A percentile compares a stretch with the other conserved stretches of the same genome.
Evolutionary conservation across 2,113 vertebrate genomes (phyloP).

Genomic region (Pseudopodoces humilis): DNA sequence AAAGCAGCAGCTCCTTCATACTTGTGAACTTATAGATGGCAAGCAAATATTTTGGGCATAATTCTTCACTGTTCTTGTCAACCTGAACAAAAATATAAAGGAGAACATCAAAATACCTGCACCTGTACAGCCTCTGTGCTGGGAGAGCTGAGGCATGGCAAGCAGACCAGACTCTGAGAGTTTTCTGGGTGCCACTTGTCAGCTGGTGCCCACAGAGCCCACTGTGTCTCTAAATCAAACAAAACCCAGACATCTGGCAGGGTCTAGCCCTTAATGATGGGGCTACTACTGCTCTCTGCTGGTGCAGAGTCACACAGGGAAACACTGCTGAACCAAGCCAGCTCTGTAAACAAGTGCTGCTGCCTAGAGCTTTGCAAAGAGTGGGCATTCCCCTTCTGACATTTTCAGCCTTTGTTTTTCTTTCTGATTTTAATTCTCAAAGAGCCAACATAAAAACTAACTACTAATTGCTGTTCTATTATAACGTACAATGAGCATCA

Average conservation of each 20-base stretch:
- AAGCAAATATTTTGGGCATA: not conserved
- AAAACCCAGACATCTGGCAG: not conserved
- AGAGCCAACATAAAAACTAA: not conserved
- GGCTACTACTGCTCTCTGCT: constrained; percentile 1
- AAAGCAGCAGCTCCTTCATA: not conserved
- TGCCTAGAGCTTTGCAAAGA: not conserved
- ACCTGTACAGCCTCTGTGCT: not conserved
- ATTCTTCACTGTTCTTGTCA: not conserved
- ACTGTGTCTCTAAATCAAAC: not conserved
- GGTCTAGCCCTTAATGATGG: not conserved
- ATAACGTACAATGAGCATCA: not conserved
- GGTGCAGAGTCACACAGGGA: not conserved
- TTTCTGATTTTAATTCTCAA: not conserved
- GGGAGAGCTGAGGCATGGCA: not conserved
- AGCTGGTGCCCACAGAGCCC: not conserved
- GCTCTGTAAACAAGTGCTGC: not conserved
- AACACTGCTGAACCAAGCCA: not conserved
- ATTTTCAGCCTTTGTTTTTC: not conserved
- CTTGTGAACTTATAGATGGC: not conserved
- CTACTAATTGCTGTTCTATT: not conserved
- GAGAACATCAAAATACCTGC: not conserved
- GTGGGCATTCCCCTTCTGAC: not conserved
- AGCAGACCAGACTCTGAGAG: not conserved
- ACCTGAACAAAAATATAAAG: not conserved
- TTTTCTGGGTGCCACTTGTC: not conserved